Conservation (phyloP, 2,888 invertebrate species). For the Acanthosepion esculentum region DNA sequence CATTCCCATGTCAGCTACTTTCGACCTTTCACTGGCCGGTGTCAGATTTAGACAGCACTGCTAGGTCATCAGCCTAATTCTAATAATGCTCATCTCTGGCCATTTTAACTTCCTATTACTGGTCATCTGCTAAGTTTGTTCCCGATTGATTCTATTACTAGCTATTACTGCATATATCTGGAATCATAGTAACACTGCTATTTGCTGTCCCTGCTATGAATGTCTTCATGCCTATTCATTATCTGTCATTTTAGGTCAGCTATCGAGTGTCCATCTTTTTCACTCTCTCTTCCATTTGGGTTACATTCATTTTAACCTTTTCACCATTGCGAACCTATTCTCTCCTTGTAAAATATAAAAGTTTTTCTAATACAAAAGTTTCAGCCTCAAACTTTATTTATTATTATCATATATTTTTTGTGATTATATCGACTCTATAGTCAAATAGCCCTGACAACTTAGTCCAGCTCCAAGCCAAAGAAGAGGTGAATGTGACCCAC, state of each 20-base stretch:
- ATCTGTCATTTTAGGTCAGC: neutral
- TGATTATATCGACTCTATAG: too few species aligned
- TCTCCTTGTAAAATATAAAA: too few species aligned
- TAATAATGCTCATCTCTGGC: slow-evolving; percentile 23
- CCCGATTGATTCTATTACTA: neutral
- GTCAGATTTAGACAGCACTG: slow-evolving; percentile 22
- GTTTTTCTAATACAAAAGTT: too few species aligned
- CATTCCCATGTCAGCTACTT: slow-evolving; percentile 16
- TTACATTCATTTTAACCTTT: too few species aligned
- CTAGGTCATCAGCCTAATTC: slow-evolving; percentile 13
- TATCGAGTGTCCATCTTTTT: neutral
- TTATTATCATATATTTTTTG: too few species aligned
- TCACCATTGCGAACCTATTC: too few species aligned
- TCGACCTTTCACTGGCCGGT: neutral
- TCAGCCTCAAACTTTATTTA: too few species aligned
- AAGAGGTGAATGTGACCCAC: too few species aligned
- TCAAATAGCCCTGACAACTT: too few species aligned
- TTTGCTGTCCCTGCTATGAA: neutral
- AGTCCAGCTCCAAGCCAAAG: too few species aligned
- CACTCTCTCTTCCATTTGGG: neutral
- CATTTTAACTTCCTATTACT: neutral
- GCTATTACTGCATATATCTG: neutral
- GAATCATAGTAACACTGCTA: neutral
- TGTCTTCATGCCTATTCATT: neutral
- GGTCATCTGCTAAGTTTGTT: neutral